These are phyloP conservation scores for Conomelus anceps DNA, from an alignment of 2,888 invertebrate species.

Conservation along the genomic window DNA sequence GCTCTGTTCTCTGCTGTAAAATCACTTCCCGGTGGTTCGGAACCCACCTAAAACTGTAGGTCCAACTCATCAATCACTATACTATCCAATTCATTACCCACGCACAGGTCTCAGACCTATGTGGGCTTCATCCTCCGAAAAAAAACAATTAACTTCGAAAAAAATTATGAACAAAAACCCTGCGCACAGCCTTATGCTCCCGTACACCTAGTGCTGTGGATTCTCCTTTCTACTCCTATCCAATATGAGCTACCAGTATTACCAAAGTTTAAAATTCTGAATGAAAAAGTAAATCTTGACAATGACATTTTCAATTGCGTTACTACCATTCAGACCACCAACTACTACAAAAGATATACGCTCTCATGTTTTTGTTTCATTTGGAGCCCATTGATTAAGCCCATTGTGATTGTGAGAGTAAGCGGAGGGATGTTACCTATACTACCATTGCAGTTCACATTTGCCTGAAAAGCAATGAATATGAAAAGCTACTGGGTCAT, in stretches of 20 bases:
- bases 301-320: background rate
- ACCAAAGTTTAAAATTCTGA: background rate
- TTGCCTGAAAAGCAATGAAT: background rate
- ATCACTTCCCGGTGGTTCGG: too few species aligned
- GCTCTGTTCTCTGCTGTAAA: too few species aligned
- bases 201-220: too few species aligned
- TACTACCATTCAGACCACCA: background rate
- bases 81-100: too few species aligned
- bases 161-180: too few species aligned
- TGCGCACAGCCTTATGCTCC: too few species aligned
- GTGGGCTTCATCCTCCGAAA: too few species aligned
- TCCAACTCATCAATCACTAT: too few species aligned
- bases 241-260: background rate
- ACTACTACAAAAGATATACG: background rate
- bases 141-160: too few species aligned
- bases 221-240: background rate
- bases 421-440: background rate
- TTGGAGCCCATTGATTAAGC: background rate
- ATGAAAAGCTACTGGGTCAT: background rate
- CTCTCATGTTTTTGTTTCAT: background rate
- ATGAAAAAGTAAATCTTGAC: background rate
- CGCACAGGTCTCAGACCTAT: too few species aligned
- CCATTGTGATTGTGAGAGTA: too few species aligned
- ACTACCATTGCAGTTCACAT: background rate
- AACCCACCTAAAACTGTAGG: too few species aligned